Evolutionary conservation across 2,888 invertebrate species (phyloP), one percentile per base, ranked within the genome.

Genomic region (Caenorhabditis macrosperma): DNA sequence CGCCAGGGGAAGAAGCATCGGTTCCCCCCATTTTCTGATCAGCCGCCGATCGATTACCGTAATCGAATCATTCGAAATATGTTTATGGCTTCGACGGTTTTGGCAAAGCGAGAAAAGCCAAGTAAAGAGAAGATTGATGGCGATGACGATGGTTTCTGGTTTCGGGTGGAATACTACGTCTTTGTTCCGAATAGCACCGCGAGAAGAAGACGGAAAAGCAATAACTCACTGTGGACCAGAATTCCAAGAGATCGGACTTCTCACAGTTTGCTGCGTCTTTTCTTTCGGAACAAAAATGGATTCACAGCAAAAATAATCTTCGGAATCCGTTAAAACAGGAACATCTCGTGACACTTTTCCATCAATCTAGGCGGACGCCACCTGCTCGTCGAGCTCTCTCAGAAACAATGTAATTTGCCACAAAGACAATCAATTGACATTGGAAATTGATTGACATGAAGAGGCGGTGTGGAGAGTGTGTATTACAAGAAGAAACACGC

Each of bases 351-450:
- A 17, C 44, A 3, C 17, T 44, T 44, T 44, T 4, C 20, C 44
- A 44, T 44, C 44, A 44, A 44, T 44, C 20, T 44, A n/a, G n/a
- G 4, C 12, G 5, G n/a, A 9, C 44, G 20, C 44, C 44, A 44
- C 44, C 44, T 44, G 44, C 44, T 52, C 52, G 30, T 30, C 28
- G 17, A 24, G 54, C 28, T n/a, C 46, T 46, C 46, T 28, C 30
- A 33, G 54, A 46, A 63, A 57, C 74, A 74, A 64, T 64, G 74
- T 74, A 74, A 74, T 64, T 74, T 74, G 74, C 74, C 74, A 74
- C 74, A 74, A 71, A 59, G 59, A 74, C 74, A 55, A 74, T 74
- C 48, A 74, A 59, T 74, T 59, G 74, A 64, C 72, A 46, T 50
- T 48, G 63, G 35, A 28, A 64, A 74, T 64, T 74, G 74, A 74